Base-by-base conservation (phyloP, 2,888 invertebrate species). In the Tetragonula carbonaria region DNA sequence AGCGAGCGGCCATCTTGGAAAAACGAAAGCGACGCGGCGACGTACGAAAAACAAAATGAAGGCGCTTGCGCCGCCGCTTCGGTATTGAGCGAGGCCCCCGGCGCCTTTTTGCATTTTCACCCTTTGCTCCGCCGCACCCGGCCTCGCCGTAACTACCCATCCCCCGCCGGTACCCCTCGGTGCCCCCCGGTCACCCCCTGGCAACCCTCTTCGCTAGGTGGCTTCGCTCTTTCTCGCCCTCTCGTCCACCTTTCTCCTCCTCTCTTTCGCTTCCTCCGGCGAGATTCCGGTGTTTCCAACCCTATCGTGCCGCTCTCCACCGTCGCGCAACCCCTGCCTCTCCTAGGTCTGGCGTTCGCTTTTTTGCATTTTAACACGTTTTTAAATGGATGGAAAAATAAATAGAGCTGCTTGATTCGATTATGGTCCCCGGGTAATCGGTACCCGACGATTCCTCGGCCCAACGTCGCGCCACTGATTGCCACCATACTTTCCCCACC, bases 21-120 rank as follows among this genome's bases (percentile, higher is more conserved):
- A 94, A 94, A 93, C 90, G 91, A 93, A 92, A 92, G 91, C 92
- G 88, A 91, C 90, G 91, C 88, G 88, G 88, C 89, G 88, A 90
- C 87, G 92, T 91, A 93, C 91, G 94, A 94, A 94, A 94, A 94
- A 94, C 94, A 94, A 94, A 94, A 94, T 94, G 94, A 94, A 94
- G 94, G 94, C 94, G 94, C 94, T 93, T 94, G 94, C 94, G 94
- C 94, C 93, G 92, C 92, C 86, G 89, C 91, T 87, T 88, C 90
- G 91, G 94, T 94, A 94, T 94, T 94, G 94, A 94, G 93, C 94
- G 93, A 93, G 89, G 90, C 91, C 90, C 91, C 92, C 91, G 92
- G 91, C 92, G 92, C 93, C 93, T 94, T 94, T 94, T 94, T 93
- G 92, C 92, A 92, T 92, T 93, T 92, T 91, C 91, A 90, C 92